Percentiles rank a stretch among this genome's conserved stretches.
Evolutionary conservation across 2,888 invertebrate genomes (phyloP).

Genomic region (Caenorhabditis sp.): DNA sequence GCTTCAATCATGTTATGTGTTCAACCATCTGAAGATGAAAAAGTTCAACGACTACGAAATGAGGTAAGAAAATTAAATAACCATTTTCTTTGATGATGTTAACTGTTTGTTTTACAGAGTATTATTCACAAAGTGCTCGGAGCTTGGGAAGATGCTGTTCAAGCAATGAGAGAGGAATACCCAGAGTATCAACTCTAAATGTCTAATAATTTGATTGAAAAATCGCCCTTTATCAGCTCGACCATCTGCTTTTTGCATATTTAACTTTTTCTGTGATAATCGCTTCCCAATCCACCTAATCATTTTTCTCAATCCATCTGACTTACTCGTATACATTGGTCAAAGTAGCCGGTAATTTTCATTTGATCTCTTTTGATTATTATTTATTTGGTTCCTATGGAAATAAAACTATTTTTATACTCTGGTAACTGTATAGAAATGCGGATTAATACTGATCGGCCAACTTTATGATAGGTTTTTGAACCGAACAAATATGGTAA

Average conservation of each 20-base stretch:
- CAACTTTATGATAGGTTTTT: not conserved
- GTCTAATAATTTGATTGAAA: not conserved
- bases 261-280: too few relatives aligned
- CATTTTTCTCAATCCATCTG: too few relatives aligned
- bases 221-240: too few relatives aligned
- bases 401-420: not conserved
- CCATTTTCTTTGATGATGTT: not conserved
- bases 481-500: not conserved
- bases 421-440: not conserved
- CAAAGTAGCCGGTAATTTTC: not conserved
- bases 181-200: slow-evolving; percentile 28
- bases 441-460: not conserved
- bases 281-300: too few relatives aligned
- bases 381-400: slow-evolving; percentile 1
- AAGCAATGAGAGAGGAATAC: slow-evolving; percentile 38
- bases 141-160: slow-evolving; percentile 48
- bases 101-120: slow-evolving; percentile 17
- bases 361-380: not conserved
- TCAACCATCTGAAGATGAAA: slow-evolving; percentile 28
- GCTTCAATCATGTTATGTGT: slow-evolving; percentile 43
- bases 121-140: slow-evolving; percentile 34
- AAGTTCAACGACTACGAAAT: slow-evolving; percentile 16
- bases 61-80: slow-evolving; percentile 12
- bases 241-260: too few relatives aligned
- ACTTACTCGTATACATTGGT: not conserved